Conservation (phyloP, 1,140 invertebrate genomes). For the Drosophila albomicans region DNA sequence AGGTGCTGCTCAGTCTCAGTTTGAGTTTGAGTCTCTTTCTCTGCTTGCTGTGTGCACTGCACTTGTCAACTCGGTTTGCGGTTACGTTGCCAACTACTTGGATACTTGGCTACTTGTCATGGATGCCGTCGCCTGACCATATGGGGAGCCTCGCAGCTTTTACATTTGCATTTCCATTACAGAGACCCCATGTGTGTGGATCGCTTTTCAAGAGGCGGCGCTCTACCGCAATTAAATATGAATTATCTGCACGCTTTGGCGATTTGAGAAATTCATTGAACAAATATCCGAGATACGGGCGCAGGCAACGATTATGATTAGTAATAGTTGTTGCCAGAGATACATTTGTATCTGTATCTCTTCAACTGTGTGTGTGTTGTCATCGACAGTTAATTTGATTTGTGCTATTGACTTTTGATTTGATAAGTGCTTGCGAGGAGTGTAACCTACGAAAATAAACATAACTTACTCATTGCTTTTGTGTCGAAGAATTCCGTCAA, state of each 20-base stretch:
- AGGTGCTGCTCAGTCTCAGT: constrained; percentile 47
- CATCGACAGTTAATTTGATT: constrained; percentile 59
- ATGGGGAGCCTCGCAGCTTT: constrained; percentile 13
- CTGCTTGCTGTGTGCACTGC: constrained; percentile 68
- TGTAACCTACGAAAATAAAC: constrained; percentile 37
- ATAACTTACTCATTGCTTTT: constrained; percentile 3
- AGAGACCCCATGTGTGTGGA: constrained; percentile 56
- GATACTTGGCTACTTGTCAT: constrained; percentile 63
- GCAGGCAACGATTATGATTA: constrained; percentile 28
- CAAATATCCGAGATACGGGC: constrained; percentile 63
- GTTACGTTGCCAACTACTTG: constrained; percentile 46
- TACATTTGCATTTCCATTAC: constrained; percentile 67
- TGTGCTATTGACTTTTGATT: constrained; percentile 44
- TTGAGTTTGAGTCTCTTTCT: constrained; percentile 12
- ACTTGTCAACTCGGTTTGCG: constrained; percentile 75
- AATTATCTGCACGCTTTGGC: constrained; percentile 80
- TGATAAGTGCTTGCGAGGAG: constrained; percentile 8
- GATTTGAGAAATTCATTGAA: constrained; percentile 79
- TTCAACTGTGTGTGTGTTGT: constrained; percentile 30
- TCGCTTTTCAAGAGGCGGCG: constrained; percentile 22
- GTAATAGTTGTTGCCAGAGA: background rate
- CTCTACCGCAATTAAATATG: constrained; percentile 68
- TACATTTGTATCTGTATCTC: constrained; percentile 13
- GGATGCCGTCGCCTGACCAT: constrained; percentile 42
- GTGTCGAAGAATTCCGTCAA: background rate